These are phyloP conservation scores for Eupithecia dodoneata DNA, from an alignment of 2,888 invertebrate species.

Conservation along the genomic window DNA sequence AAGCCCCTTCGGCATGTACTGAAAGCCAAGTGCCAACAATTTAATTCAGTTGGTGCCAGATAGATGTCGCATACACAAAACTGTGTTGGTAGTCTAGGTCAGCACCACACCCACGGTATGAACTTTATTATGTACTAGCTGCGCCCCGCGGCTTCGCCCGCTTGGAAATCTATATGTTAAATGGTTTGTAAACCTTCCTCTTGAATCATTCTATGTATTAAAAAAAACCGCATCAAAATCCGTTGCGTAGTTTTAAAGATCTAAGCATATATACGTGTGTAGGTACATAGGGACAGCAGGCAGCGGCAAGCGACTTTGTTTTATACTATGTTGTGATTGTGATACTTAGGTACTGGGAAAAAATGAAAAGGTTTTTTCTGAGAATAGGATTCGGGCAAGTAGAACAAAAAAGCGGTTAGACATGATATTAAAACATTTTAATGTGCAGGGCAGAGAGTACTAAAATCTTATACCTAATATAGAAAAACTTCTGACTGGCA, in stretches of 20 bases:
- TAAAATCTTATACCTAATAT: not conserved
- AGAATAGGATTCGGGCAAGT: not conserved
- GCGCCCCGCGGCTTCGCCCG: too few relatives aligned
- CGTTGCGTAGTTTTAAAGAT: too few relatives aligned
- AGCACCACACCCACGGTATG: too few relatives aligned
- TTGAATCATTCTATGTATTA: too few relatives aligned
- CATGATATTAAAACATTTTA: not conserved
- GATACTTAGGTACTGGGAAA: not conserved
- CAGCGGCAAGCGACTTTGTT: too few relatives aligned
- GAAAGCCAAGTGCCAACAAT: not conserved
- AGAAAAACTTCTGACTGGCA: not conserved
- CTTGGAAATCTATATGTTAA: too few relatives aligned
- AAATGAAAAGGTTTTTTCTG: not conserved
- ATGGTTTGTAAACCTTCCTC: too few relatives aligned
- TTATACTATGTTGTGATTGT: too few relatives aligned
- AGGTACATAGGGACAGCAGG: too few relatives aligned
- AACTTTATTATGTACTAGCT: too few relatives aligned
- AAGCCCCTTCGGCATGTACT: not conserved
- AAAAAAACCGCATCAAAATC: too few relatives aligned
- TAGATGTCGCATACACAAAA: conserved; percentile 12
- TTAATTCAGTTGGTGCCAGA: conserved; percentile 3
- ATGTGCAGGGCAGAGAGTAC: not conserved
- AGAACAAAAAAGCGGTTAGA: not conserved
- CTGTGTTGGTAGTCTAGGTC: not conserved
- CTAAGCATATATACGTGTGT: too few relatives aligned